Conservation (phyloP, 1,140 invertebrate genomes). For the Potamilus streckersoni region DNA sequence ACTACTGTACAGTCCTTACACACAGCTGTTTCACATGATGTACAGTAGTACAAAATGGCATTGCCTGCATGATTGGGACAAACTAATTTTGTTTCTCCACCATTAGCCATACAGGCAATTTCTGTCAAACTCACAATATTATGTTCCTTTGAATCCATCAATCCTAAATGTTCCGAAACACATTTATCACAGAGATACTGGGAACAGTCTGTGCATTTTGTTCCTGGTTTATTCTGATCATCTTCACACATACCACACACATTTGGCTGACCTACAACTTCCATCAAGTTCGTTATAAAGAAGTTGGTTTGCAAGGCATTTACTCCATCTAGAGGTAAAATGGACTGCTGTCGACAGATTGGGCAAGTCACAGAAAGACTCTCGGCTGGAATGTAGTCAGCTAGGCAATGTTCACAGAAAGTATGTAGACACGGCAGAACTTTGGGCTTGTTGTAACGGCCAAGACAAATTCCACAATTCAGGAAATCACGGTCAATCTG, state of each 20-base stretch:
- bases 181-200: slow-evolving; percentile 61
- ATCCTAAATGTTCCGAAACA: slow-evolving; percentile 22
- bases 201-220: slow-evolving; percentile 65
- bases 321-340: slow-evolving; percentile 71
- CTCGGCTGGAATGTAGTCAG: slow-evolving; percentile 78
- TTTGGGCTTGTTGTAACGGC: slow-evolving; percentile 75
- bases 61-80: slow-evolving; percentile 67
- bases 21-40: slow-evolving; percentile 72
- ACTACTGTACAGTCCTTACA: slow-evolving; percentile 72
- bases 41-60: slow-evolving; percentile 69
- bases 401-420: slow-evolving; percentile 90
- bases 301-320: slow-evolving; percentile 70
- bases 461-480: too few relatives aligned
- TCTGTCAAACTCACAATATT: slow-evolving; percentile 22
- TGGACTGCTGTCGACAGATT: slow-evolving; percentile 72
- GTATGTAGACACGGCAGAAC: slow-evolving; percentile 92
- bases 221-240: slow-evolving; percentile 46
- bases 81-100: slow-evolving; percentile 36
- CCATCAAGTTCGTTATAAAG: slow-evolving; percentile 69
- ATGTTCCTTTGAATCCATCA: slow-evolving; percentile 31
- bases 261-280: slow-evolving; percentile 60
- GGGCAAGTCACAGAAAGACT: slow-evolving; percentile 74
- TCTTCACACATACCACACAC: slow-evolving; percentile 53
- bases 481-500: too few relatives aligned
- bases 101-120: slow-evolving; percentile 15